Conservation (phyloP, 2,888 invertebrate species). For the Doris montereyensis region DNA sequence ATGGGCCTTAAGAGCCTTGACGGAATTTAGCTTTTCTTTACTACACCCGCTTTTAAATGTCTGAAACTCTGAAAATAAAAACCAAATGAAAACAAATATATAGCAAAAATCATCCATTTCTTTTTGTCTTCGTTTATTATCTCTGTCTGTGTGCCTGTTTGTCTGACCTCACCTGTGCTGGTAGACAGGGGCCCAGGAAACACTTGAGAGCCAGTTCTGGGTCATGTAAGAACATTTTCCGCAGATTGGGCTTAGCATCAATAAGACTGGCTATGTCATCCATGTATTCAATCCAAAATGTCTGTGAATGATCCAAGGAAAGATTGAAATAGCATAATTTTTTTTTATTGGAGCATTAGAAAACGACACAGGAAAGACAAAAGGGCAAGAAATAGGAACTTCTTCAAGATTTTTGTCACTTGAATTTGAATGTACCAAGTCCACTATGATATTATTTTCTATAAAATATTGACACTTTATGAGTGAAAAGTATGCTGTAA, state of each 20-base stretch:
- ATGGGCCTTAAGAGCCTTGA: too few species aligned
- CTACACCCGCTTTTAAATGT: too few species aligned
- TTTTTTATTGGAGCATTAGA: too few species aligned
- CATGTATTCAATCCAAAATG: conserved; percentile 70
- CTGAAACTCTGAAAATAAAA: conserved; percentile 51
- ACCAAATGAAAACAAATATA: conserved; percentile 41
- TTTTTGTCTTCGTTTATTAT: neutral
- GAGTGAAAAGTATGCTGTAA: too few species aligned
- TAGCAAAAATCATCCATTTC: neutral
- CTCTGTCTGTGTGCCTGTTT: too few species aligned
- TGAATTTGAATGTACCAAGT: too few species aligned
- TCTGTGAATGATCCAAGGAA: too few species aligned
- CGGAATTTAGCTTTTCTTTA: too few species aligned
- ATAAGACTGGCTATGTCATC: conserved; percentile 65
- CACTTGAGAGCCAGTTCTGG: conserved; percentile 60
- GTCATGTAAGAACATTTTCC: conserved; percentile 35
- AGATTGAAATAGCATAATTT: too few species aligned
- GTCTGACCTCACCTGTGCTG: conserved; percentile 63
- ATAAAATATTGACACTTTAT: too few species aligned
- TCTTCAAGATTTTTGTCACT: too few species aligned
- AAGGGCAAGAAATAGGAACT: neutral
- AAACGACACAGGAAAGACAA: neutral
- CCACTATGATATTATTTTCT: too few species aligned
- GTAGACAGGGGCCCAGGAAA: conserved; percentile 66
- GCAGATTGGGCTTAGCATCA: conserved; percentile 61